Conservation (phyloP, 2,113 vertebrate species). For the Tachuris rubrigastra region DNA sequence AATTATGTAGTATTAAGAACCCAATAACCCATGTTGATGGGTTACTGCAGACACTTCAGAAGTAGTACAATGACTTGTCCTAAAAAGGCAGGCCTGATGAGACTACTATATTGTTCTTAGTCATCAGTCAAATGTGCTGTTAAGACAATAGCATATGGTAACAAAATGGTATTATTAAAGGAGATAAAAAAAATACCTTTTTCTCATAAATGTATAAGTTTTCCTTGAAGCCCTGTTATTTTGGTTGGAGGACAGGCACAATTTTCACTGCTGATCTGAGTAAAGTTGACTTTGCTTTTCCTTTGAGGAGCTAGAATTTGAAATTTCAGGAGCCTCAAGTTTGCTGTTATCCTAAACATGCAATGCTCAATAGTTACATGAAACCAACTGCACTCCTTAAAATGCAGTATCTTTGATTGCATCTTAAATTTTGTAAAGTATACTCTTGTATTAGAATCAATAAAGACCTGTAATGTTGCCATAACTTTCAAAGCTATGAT, state of each 20-base stretch:
- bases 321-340: background rate
- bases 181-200: background rate
- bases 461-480: background rate
- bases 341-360: background rate
- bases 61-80: background rate
- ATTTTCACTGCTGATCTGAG: background rate
- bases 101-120: background rate
- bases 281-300: background rate
- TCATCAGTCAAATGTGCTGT: background rate
- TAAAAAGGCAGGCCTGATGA: background rate
- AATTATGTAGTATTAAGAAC: background rate
- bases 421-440: background rate
- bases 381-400: background rate
- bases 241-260: background rate
- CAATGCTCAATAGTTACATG: background rate
- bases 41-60: background rate
- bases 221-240: background rate
- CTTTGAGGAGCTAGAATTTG: background rate
- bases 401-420: background rate
- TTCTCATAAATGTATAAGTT: background rate
- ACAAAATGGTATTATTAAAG: background rate
- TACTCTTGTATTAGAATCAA: background rate
- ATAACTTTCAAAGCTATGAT: background rate
- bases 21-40: background rate
- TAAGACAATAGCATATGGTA: background rate